Percentiles rank a stretch among this genome's conserved stretches.
Conservation (phyloP, 2,888 invertebrate species). For the Mystacides longicornis region DNA sequence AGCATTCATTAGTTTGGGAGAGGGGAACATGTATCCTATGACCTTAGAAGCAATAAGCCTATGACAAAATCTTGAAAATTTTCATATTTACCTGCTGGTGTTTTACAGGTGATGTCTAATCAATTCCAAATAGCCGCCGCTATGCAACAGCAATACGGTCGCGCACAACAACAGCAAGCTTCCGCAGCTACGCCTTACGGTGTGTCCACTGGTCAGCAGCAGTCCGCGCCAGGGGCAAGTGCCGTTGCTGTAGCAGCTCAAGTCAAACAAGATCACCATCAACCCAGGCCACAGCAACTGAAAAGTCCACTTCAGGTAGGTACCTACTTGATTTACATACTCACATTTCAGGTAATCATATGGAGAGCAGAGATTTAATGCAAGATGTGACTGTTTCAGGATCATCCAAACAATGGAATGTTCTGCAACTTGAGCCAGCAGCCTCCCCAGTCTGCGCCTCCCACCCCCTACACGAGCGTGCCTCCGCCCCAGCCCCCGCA, state of each 20-base stretch:
- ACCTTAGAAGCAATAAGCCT: neutral
- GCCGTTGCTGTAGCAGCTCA: constrained; percentile 30
- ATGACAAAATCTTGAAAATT: neutral
- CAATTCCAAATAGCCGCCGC: constrained; percentile 51
- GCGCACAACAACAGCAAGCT: constrained; percentile 39
- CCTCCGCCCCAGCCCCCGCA: constrained; percentile 29
- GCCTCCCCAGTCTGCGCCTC: constrained; percentile 22
- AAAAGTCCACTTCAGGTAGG: constrained; percentile 50
- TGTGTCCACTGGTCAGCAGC: constrained; percentile 31
- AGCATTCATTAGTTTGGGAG: constrained; percentile 1
- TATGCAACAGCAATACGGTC: constrained; percentile 36
- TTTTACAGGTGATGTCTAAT: constrained; percentile 52
- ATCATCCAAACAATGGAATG: constrained; percentile 22
- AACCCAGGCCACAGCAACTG: constrained; percentile 41
- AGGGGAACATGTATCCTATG: constrained; percentile 8
- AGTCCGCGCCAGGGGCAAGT: no score
- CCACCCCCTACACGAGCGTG: neutral
- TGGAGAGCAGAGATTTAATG: no score
- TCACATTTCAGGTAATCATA: no score
- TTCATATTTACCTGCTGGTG: neutral
- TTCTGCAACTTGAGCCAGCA: constrained; percentile 22
- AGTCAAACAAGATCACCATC: constrained; percentile 19
- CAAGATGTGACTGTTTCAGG: constrained; percentile 6
- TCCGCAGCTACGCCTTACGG: neutral
- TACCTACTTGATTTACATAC: neutral